Evolutionary conservation across 2,888 invertebrate genomes (phyloP).

Genomic region (Hemicrepidius hirtus): DNA sequence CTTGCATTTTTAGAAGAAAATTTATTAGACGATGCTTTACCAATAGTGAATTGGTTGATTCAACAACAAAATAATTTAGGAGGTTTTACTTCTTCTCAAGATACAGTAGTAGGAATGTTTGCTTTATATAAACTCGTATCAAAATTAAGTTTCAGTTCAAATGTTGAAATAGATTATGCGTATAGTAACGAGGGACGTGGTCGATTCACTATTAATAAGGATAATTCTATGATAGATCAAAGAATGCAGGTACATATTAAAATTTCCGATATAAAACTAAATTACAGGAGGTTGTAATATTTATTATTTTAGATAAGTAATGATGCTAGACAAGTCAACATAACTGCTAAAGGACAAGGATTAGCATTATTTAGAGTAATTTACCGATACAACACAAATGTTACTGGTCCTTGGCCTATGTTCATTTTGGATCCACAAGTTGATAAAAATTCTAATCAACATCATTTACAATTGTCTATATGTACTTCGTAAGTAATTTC

Average conservation of each 20-base stretch:
- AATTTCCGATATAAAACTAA: no score
- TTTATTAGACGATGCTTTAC: constrained; percentile 74
- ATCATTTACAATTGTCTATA: constrained; percentile 86
- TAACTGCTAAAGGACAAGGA: constrained; percentile 88
- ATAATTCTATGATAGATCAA: constrained; percentile 89
- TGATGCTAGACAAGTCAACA: constrained; percentile 78
- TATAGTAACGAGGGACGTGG: constrained; percentile 72
- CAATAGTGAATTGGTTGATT: constrained; percentile 83
- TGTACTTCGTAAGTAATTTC: constrained; percentile 83
- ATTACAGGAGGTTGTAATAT: no score
- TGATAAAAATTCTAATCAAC: constrained; percentile 84
- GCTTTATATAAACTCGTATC: constrained; percentile 81
- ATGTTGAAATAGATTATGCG: constrained; percentile 68
- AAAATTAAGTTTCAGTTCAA: constrained; percentile 74
- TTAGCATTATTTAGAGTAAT: constrained; percentile 86
- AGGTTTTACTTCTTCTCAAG: constrained; percentile 84
- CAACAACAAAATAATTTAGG: constrained; percentile 81
- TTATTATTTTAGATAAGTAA: constrained; percentile 71
- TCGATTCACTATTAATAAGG: constrained; percentile 82
- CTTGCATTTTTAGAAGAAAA: constrained; percentile 78
- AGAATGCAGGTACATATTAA: constrained; percentile 80
- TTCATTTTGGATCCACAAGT: constrained; percentile 91
- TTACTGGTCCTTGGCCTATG: constrained; percentile 90
- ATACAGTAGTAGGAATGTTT: constrained; percentile 84
- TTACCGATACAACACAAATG: constrained; percentile 88